Evolutionary conservation across 2,888 invertebrate species (phyloP).

Genomic region (Osmoderma eremita): DNA sequence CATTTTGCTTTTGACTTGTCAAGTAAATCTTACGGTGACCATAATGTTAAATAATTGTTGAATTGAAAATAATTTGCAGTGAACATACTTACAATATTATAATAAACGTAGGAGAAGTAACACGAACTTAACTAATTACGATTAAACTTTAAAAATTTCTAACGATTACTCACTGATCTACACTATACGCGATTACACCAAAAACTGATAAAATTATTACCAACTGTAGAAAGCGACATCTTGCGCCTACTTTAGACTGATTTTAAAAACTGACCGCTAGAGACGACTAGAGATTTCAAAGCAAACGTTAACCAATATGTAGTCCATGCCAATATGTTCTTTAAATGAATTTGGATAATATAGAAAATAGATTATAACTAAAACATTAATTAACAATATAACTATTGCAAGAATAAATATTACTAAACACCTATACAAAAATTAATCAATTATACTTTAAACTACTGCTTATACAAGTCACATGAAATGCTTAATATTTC

Average conservation of each 20-base stretch:
- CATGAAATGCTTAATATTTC: no score
- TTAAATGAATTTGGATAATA: no score
- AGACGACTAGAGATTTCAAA: no score
- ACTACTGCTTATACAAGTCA: no score
- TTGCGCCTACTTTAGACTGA: background rate
- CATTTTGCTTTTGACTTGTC: slow-evolving; percentile 57
- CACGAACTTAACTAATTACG: slow-evolving; percentile 31
- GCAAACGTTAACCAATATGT: no score
- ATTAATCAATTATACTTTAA: no score
- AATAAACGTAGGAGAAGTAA: slow-evolving; percentile 32
- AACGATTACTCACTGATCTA: slow-evolving; percentile 33
- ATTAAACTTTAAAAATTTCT: slow-evolving; percentile 39
- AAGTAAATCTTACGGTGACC: slow-evolving; percentile 40
- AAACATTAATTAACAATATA: no score
- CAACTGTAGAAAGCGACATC: slow-evolving; percentile 29
- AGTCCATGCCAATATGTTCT: no score
- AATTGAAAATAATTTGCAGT: background rate
- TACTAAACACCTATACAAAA: no score
- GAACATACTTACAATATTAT: slow-evolving; percentile 46
- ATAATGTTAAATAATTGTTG: slow-evolving; percentile 1
- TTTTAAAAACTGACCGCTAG: background rate
- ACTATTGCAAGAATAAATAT: no score
- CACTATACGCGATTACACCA: slow-evolving; percentile 38
- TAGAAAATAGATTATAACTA: no score
- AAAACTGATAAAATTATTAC: slow-evolving; percentile 42